Percentiles rank a stretch among this genome's conserved stretches.
Evolutionary conservation across 37 sponge, comb jelly and placozoan genomes (phyloP).

Genomic region (Geodia barretti): DNA sequence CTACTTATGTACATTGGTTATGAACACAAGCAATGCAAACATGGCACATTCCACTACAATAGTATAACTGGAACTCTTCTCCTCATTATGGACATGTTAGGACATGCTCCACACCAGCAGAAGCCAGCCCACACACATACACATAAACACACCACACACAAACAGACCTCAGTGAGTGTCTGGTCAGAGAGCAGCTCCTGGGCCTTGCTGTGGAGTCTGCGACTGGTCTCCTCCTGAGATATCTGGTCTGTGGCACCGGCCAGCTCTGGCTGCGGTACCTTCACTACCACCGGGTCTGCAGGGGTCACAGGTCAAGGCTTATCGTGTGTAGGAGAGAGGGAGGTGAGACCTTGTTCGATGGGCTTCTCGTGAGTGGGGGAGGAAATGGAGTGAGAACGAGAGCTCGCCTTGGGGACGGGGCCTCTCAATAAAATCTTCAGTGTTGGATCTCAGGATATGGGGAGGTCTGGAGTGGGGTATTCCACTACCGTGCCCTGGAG

Average conservation of each 20-base stretch:
- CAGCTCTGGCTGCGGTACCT: conserved; percentile 36
- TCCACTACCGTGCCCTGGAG: neutral
- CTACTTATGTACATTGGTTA: no score
- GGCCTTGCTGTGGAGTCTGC: conserved; percentile 40
- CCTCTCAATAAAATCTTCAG: neutral
- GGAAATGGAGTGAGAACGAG: neutral
- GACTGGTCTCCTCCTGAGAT: conserved; percentile 28
- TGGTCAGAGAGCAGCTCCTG: conserved; percentile 40
- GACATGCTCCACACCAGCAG: no score
- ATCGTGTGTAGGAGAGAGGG: no score
- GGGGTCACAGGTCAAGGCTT: neutral
- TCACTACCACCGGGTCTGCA: conserved; percentile 10
- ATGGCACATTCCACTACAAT: no score
- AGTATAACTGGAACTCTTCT: no score
- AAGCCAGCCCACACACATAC: no score
- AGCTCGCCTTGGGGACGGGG: neutral
- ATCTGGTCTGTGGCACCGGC: conserved; percentile 55
- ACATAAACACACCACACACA: conserved; percentile 8
- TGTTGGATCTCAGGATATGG: neutral
- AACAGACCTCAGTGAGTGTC: conserved; percentile 31
- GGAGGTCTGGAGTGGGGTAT: neutral
- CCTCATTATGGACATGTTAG: no score
- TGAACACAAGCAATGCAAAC: no score
- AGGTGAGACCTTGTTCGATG: neutral
- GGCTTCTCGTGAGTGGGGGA: neutral